Base-by-base conservation (phyloP, 2,888 invertebrate species). In the Minunthozetes semirufus region DNA sequence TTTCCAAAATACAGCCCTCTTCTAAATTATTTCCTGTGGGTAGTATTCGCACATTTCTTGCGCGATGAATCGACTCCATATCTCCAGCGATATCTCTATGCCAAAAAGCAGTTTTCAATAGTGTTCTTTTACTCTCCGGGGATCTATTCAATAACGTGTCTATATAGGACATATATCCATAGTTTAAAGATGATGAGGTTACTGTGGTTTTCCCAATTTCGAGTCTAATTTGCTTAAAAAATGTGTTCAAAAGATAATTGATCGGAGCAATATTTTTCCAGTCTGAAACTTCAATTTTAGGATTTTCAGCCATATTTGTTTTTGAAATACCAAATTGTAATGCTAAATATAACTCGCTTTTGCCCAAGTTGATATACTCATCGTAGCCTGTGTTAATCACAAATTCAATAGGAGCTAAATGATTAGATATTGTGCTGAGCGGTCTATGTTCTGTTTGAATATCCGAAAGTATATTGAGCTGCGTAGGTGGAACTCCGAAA, bases 1-100 rank as follows among this genome's bases (percentile, higher is more conserved):
- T 63, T 19, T 77, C 76, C 9, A 77, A 27, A 0, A 15, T n/a
- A 3, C 27, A 15, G 8, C 63, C 63, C 15, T 1, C 4, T 5
- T 0, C 22, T 15, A 42, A 9, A 33, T 38, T 4, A n/a, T 11
- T 11, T 33, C 46, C 29, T 22, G 33, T 11, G 17, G 33, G 17
- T 13, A 8, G 27, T 9, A 22, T 63, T 2, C 53, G n/a, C 22
- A 19, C 6, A 53, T 6, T 19, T 19, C 53, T 53, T 53, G 2
- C 15, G 6, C 22, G 1, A 15, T 53, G n/a, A 8, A 53, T 11
- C 3, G 8, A 4, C 6, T 53, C 19, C 53, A 53, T 53, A 8
- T 19, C 22, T 53, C 53, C 53, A 19, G 19, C 22, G 19, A 53
- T 19, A 53, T 53, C 53, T 19, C 11, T 53, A 53, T 53, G 53